These are phyloP conservation scores for Acromyrmex echinatior DNA, from an alignment of 1,140 invertebrate species.

Conservation along the genomic window DNA sequence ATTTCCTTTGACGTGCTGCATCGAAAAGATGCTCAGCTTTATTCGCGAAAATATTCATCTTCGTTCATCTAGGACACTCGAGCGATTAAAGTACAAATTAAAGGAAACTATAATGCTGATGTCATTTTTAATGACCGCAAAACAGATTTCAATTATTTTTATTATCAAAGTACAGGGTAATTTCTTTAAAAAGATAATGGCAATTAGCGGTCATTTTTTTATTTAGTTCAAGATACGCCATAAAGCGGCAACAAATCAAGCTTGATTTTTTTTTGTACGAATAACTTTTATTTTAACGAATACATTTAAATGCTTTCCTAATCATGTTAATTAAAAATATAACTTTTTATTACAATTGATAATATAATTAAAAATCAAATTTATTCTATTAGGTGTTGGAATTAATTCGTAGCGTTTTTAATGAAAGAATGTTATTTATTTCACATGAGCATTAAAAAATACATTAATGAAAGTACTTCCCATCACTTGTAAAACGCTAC, in stretches of 20 bases:
- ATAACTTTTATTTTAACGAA: not conserved
- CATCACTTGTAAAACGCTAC: no score
- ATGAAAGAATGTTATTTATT: no score
- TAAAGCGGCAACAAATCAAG: not conserved
- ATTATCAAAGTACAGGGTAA: not conserved
- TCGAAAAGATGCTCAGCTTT: constrained; percentile 38
- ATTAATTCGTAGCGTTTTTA: no score
- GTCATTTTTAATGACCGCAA: not conserved
- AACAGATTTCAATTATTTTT: constrained; percentile 8
- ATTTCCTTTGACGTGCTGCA: not conserved
- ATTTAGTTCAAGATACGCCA: no score
- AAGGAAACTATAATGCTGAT: not conserved
- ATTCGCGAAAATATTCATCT: constrained; percentile 32
- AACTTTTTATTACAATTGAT: not conserved
- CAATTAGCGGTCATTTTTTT: not conserved
- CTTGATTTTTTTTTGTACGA: not conserved
- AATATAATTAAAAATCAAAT: not conserved
- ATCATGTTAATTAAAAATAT: constrained; percentile 3
- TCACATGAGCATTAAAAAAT: no score
- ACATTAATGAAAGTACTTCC: no score
- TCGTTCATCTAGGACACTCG: not conserved
- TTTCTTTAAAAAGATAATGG: not conserved
- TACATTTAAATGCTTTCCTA: not conserved
- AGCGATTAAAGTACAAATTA: not conserved
- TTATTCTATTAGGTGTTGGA: no score